Percentiles rank a stretch among this genome's conserved stretches.
Evolutionary conservation across 2,113 vertebrate genomes (phyloP).

Genomic region (Centrocercus urophasianus): DNA sequence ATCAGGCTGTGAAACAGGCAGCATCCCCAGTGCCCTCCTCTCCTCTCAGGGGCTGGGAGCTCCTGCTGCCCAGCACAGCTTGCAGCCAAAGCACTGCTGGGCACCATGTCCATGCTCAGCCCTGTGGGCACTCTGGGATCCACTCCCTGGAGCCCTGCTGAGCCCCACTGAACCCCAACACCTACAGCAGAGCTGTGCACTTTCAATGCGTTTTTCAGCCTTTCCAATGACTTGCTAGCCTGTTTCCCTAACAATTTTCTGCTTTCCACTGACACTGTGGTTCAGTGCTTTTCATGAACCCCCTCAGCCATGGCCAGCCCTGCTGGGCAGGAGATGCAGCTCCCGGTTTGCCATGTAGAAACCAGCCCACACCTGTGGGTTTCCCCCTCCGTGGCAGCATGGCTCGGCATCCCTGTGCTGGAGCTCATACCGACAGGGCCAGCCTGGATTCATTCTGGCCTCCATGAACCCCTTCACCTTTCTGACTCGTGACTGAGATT

Average conservation of each 20-base stretch:
- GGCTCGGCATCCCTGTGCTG: no score
- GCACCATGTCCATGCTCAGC: no score
- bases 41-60: no score
- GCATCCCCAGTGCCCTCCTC: no score
- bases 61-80: no score
- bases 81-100: no score
- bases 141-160: no score
- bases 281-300: no score
- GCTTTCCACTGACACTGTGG: not conserved
- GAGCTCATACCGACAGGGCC: fast-evolving
- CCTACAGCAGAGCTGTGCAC: no score
- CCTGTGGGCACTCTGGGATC: no score
- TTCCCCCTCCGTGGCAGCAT: no score
- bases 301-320: not conserved
- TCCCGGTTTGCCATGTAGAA: not conserved
- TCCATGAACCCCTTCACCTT: not conserved
- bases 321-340: no score
- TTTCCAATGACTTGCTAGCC: not conserved
- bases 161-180: not conserved
- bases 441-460: fast-evolving
- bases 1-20: not conserved
- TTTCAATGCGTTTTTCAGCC: not conserved
- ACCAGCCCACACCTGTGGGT: not conserved
- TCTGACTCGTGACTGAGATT: constrained; percentile 7
- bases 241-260: not conserved